Evolutionary conservation across 2,113 vertebrate species (phyloP).

Genomic region (Cololabis saira): DNA sequence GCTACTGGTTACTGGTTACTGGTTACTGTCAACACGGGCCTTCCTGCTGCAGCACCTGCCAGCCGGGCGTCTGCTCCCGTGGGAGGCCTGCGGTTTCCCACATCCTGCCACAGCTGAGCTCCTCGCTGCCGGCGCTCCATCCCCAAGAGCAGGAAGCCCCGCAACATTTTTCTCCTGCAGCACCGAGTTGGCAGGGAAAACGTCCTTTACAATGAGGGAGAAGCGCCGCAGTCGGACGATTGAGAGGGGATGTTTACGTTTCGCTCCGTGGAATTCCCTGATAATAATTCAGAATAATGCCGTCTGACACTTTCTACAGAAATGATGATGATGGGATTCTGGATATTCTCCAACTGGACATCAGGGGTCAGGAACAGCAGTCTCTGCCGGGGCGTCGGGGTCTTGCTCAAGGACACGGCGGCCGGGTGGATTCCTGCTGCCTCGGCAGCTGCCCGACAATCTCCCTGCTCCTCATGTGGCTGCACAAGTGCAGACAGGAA

Average conservation of each 20-base stretch:
- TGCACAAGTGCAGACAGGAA: not conserved
- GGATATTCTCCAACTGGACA: not conserved
- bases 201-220: not conserved
- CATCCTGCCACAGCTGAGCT: slow-evolving; percentile 80
- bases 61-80: slow-evolving; percentile 29
- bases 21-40: slow-evolving; percentile 32
- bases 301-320: not conserved
- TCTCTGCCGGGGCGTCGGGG: not conserved
- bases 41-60: slow-evolving; percentile 30
- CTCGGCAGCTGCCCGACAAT: slow-evolving; percentile 28
- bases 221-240: not conserved
- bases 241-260: not conserved
- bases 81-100: slow-evolving; percentile 85
- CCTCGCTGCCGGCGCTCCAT: slow-evolving; percentile 81
- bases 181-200: slow-evolving; percentile 3
- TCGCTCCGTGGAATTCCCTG: not conserved
- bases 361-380: slow-evolving; percentile 15
- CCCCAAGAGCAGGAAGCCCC: slow-evolving; percentile 11
- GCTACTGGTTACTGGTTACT: too few species aligned
- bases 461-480: not conserved
- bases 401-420: slow-evolving; percentile 21
- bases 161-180: not conserved
- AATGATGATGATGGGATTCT: not conserved
- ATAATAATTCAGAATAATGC: not conserved
- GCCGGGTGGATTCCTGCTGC: not conserved